Conservation (phyloP, 2,113 vertebrate species). For the Hystrix cristata region DNA sequence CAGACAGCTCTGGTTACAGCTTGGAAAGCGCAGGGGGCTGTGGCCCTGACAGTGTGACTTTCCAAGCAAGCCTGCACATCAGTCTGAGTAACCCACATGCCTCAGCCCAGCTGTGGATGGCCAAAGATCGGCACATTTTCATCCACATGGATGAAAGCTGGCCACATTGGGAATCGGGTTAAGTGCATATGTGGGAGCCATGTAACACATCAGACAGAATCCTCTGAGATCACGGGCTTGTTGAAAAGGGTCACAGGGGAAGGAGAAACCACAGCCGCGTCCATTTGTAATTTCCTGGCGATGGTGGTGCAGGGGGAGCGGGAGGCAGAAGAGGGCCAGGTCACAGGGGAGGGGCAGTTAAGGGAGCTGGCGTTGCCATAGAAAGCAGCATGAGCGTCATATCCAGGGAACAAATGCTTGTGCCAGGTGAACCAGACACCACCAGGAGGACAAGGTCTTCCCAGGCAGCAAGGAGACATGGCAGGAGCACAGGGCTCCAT, state of each 20-base stretch:
- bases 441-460: not conserved
- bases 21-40: not conserved
- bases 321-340: not conserved
- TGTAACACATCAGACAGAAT: not conserved
- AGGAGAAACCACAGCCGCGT: not conserved
- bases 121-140: not conserved
- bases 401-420: not conserved
- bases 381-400: not conserved
- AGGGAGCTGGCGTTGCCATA: not conserved
- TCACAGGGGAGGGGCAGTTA: rapidly evolving
- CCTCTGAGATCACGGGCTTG: not conserved
- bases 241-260: not conserved
- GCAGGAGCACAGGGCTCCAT: not conserved
- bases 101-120: not conserved
- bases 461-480: not conserved
- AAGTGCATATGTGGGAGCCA: rapidly evolving
- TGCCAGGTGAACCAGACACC: not conserved
- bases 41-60: not conserved
- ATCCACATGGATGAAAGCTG: not conserved
- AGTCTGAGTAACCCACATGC: not conserved
- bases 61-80: not conserved
- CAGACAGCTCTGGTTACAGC: not conserved
- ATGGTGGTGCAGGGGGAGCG: not conserved
- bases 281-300: not conserved
- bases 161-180: rapidly evolving